Evolutionary conservation across 1,140 invertebrate species (phyloP).

Genomic region (Apis florea): DNA sequence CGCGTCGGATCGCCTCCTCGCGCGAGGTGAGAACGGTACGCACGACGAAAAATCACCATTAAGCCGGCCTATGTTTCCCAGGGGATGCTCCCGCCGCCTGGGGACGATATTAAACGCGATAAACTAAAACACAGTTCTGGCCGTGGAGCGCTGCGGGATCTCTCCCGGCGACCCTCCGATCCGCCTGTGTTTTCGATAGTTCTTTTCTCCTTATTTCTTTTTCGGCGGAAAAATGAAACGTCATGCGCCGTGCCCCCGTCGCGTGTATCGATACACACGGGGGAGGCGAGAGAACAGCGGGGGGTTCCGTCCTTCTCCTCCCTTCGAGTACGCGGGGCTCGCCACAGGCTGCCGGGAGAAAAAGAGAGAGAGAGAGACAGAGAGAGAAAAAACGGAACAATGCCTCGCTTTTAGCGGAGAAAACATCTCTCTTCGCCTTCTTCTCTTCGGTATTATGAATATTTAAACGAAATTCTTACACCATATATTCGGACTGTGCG

Average conservation of each 20-base stretch:
- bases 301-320: too few relatives aligned
- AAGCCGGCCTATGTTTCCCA: constrained; percentile 74
- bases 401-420: constrained; percentile 71
- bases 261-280: constrained; percentile 24
- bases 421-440: constrained; percentile 64
- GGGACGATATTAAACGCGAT: constrained; percentile 74
- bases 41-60: constrained; percentile 77
- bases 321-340: constrained; percentile 5
- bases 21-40: constrained; percentile 69
- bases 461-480: not conserved
- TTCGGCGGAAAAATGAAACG: constrained; percentile 40
- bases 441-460: not conserved
- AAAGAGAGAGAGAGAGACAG: not conserved
- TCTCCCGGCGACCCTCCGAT: constrained; percentile 10
- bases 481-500: too few relatives aligned
- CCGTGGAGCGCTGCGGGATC: constrained; percentile 57
- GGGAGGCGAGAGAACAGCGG: not conserved
- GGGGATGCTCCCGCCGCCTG: constrained; percentile 67
- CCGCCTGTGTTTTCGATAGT: constrained; percentile 42
- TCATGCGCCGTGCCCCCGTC: not conserved
- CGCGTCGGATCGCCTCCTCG: too few relatives aligned
- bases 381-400: constrained; percentile 25
- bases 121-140: constrained; percentile 78
- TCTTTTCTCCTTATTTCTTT: not conserved
- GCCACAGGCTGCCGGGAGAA: constrained; percentile 1